Evolutionary conservation across 2,797 vertebrate species (phyloP).

Genomic region (Scolopax bukidnonensis): DNA sequence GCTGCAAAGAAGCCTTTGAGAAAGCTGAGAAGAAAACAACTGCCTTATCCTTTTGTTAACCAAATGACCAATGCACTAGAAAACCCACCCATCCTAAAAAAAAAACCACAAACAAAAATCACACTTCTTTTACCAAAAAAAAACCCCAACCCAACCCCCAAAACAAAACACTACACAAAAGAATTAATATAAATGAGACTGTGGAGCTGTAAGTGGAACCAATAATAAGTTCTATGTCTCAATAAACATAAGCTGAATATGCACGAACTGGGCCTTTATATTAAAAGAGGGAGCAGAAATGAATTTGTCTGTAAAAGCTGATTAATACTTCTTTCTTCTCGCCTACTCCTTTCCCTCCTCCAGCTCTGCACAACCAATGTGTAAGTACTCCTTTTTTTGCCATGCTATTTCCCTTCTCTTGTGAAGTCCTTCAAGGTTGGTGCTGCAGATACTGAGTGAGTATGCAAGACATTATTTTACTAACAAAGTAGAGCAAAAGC

Average conservation of each 20-base stretch:
- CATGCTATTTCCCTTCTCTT: not conserved
- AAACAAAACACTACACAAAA: not conserved
- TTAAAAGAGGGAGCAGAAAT: not conserved
- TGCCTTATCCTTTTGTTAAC: not conserved
- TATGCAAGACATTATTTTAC: not conserved
- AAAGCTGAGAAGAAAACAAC: not conserved
- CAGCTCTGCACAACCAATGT: not conserved
- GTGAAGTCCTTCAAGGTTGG: not conserved
- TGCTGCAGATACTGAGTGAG: not conserved
- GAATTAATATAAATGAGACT: not conserved
- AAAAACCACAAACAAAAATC: not conserved
- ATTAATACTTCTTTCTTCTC: not conserved
- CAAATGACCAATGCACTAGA: not conserved
- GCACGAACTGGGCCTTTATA: not conserved
- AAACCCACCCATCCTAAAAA: not conserved
- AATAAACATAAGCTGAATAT: not conserved
- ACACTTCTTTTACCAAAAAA: not conserved
- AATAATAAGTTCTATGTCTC: not conserved
- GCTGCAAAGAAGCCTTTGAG: not conserved
- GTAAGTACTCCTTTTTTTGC: not conserved
- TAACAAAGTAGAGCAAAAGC: not conserved
- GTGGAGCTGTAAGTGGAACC: not conserved
- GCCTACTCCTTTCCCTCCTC: not conserved
- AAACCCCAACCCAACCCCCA: rapidly evolving
- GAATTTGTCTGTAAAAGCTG: not conserved